phyloP scores from a whole-genome alignment of 30 jellyfish, hydroid and myxozoan genomes.

The Pseudorhiza aurosa region DNA sequence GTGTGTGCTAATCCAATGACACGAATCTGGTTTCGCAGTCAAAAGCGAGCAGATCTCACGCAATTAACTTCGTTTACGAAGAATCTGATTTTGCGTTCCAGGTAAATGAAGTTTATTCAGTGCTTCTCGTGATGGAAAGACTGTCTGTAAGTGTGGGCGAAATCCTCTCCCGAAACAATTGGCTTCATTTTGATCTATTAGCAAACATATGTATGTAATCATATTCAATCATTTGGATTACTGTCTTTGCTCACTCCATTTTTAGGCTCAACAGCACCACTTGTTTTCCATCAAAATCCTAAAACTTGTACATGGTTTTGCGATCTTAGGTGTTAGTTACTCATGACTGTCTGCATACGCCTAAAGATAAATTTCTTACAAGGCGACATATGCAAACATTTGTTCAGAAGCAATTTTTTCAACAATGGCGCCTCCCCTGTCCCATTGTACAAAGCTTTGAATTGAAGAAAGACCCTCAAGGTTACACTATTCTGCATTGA shows the following conservation, averaged over 20 bases:
- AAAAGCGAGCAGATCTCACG: not conserved
- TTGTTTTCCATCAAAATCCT: too few species aligned
- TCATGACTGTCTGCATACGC: too few species aligned
- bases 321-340: too few species aligned
- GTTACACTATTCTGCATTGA: too few species aligned
- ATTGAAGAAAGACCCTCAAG: too few species aligned
- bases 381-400: too few species aligned
- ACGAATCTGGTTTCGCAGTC: not conserved
- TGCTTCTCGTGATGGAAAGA: not conserved
- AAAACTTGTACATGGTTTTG: too few species aligned
- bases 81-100: not conserved
- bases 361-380: too few species aligned
- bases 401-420: too few species aligned
- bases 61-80: not conserved
- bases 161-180: not conserved
- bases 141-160: conserved; percentile 12
- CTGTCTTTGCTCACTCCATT: not conserved
- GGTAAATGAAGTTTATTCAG: not conserved
- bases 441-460: too few species aligned
- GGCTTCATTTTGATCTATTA: not conserved
- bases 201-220: not conserved
- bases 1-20: not conserved
- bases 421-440: too few species aligned
- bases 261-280: too few species aligned
- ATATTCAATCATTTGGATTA: conserved; percentile 2